Conservation (phyloP, 2,888 invertebrate genomes). For the Nymphalis urticae region DNA sequence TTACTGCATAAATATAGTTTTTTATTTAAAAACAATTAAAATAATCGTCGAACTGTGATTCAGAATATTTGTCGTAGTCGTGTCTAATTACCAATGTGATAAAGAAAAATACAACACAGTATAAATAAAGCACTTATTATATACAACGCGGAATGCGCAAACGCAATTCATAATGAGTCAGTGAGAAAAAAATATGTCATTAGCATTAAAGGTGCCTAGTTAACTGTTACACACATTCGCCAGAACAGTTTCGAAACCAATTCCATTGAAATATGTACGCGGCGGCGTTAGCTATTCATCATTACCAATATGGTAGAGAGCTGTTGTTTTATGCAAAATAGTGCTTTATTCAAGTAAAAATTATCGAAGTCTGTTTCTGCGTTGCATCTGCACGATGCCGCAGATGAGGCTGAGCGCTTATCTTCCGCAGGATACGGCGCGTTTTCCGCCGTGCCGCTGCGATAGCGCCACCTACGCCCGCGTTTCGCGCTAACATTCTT, state of each 20-base stretch:
- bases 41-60: too few species aligned
- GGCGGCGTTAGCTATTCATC: conserved; percentile 18
- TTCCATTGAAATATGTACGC: conserved; percentile 41
- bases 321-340: conserved; percentile 11
- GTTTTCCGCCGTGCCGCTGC: conserved; percentile 56
- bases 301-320: conserved; percentile 14
- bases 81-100: conserved; percentile 57
- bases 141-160: conserved; percentile 62
- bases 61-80: too few species aligned
- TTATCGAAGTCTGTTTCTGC: conserved; percentile 7
- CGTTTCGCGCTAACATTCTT: conserved; percentile 29
- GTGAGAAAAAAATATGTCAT: conserved; percentile 63
- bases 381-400: conserved; percentile 22
- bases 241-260: conserved; percentile 48
- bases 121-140: conserved; percentile 66
- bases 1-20: too few species aligned
- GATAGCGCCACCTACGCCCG: conserved; percentile 56
- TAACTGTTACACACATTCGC: conserved; percentile 34
- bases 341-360: conserved; percentile 1
- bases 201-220: conserved; percentile 52
- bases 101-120: conserved; percentile 75
- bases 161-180: conserved; percentile 62
- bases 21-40: too few species aligned
- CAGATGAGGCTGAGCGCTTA: conserved; percentile 63
- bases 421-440: conserved; percentile 53